Percentiles rank a stretch among this genome's conserved stretches.
Evolutionary conservation across 2,888 invertebrate genomes (phyloP).

Genomic region (Sesia bembeciformis): DNA sequence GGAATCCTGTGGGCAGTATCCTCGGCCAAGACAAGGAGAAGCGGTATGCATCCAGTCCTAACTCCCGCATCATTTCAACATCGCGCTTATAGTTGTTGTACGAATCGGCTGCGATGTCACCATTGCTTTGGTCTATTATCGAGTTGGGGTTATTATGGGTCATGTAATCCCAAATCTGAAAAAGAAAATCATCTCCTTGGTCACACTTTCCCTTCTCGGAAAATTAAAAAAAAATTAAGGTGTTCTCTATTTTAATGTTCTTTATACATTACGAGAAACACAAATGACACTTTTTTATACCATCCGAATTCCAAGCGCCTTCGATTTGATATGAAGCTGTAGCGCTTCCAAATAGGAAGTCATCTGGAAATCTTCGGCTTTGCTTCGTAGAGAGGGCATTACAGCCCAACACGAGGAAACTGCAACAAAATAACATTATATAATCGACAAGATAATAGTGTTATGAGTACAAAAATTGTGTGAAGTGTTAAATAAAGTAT

Average conservation of each 20-base stretch:
- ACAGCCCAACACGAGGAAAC: conserved; percentile 12
- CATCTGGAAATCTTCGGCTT: conserved; percentile 31
- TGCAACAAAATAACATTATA: conserved; percentile 2
- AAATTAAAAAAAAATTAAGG: background rate
- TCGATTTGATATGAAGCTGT: conserved; percentile 49
- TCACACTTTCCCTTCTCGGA: background rate
- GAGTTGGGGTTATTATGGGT: conserved; percentile 23
- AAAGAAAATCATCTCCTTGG: background rate
- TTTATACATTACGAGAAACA: background rate
- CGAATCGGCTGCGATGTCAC: too few relatives aligned
- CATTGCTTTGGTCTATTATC: background rate
- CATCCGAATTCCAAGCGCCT: conserved; percentile 43
- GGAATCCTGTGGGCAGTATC: too few relatives aligned
- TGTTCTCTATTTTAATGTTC: background rate
- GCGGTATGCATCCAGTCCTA: too few relatives aligned
- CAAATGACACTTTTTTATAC: conserved; percentile 14
- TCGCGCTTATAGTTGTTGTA: too few relatives aligned
- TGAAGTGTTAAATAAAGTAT: too few relatives aligned
- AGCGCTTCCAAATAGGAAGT: conserved; percentile 42
- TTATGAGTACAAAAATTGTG: too few relatives aligned
- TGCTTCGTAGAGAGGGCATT: conserved; percentile 10
- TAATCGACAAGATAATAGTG: background rate
- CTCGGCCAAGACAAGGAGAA: too few relatives aligned
- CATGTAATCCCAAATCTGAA: conserved; percentile 35
- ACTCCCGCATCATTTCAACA: too few relatives aligned